phyloP scores from a whole-genome alignment of 2,113 vertebrate genomes.

The Vireo altiloquus region DNA sequence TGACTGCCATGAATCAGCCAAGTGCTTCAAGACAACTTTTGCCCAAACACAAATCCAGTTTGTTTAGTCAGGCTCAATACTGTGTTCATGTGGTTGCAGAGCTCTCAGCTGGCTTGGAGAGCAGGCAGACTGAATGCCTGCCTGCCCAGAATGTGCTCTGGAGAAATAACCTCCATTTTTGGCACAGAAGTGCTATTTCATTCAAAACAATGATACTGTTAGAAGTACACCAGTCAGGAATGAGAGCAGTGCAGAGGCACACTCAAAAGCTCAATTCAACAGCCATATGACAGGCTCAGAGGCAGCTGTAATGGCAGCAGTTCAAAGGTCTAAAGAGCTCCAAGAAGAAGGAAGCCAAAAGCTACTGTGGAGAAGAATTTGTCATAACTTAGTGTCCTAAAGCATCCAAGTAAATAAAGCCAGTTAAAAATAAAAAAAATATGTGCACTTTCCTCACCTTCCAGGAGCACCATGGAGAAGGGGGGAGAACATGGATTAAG shows the following conservation, averaged over 20 bases:
- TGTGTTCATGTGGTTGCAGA: neutral
- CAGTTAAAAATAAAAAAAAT: neutral
- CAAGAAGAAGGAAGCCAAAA: conserved; percentile 56
- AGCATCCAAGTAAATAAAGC: conserved; percentile 42
- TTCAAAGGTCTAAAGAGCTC: conserved; percentile 62
- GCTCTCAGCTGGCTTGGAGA: neutral
- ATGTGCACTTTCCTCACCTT: neutral
- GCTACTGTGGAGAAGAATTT: conserved; percentile 51
- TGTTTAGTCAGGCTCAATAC: conserved; percentile 3
- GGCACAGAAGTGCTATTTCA: conserved; percentile 57
- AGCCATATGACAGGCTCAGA: conserved; percentile 52
- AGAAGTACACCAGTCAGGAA: conserved; percentile 37
- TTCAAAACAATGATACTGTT: conserved; percentile 62
- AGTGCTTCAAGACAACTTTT: conserved; percentile 27
- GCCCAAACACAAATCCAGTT: conserved; percentile 12
- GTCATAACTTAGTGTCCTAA: conserved; percentile 39
- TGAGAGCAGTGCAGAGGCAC: conserved; percentile 40
- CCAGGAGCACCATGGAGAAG: neutral
- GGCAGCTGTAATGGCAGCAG: conserved; percentile 62
- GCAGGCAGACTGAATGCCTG: neutral
- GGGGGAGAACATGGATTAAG: neutral
- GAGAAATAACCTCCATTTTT: conserved; percentile 41
- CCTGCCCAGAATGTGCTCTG: conserved; percentile 24
- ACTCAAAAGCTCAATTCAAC: conserved; percentile 65
- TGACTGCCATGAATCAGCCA: neutral